Evolutionary conservation across 2,888 invertebrate species (phyloP).

Genomic region (Chrysomela aeneicollis): DNA sequence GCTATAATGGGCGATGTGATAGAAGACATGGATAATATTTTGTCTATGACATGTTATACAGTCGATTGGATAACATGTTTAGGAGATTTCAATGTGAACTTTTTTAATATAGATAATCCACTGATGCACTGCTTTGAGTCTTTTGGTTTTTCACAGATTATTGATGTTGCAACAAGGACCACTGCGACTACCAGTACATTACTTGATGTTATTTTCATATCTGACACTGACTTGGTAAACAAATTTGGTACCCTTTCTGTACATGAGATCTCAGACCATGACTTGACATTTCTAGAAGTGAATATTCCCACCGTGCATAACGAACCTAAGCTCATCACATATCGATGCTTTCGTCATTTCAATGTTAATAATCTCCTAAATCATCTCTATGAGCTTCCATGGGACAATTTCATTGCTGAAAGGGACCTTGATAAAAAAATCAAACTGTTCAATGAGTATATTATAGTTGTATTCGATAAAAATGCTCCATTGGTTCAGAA

Average conservation of each 20-base stretch:
- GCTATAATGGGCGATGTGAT: not conserved
- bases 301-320: not conserved
- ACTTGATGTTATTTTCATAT: slow-evolving; percentile 27
- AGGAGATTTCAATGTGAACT: slow-evolving; percentile 23
- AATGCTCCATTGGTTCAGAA: not conserved
- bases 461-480: slow-evolving; percentile 3
- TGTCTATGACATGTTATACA: slow-evolving; percentile 10
- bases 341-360: slow-evolving; percentile 11
- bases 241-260: slow-evolving; percentile 11
- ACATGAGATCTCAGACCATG: slow-evolving; percentile 18
- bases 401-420: slow-evolving; percentile 8
- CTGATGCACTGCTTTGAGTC: slow-evolving; percentile 19
- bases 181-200: slow-evolving; percentile 15
- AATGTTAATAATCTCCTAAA: slow-evolving; percentile 10
- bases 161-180: slow-evolving; percentile 18
- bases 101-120: slow-evolving; percentile 20
- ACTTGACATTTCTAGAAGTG: slow-evolving; percentile 16
- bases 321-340: slow-evolving; percentile 10
- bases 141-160: slow-evolving; percentile 16
- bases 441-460: slow-evolving; percentile 12
- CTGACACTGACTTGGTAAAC: slow-evolving; percentile 11
- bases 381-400: slow-evolving; percentile 10
- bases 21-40: slow-evolving; percentile 22
- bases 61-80: slow-evolving; percentile 22
- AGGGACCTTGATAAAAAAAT: slow-evolving; percentile 20